These are phyloP conservation scores for Forbesichthys papilliferus DNA, from an alignment of 2,113 vertebrate species.

Conservation along the genomic window DNA sequence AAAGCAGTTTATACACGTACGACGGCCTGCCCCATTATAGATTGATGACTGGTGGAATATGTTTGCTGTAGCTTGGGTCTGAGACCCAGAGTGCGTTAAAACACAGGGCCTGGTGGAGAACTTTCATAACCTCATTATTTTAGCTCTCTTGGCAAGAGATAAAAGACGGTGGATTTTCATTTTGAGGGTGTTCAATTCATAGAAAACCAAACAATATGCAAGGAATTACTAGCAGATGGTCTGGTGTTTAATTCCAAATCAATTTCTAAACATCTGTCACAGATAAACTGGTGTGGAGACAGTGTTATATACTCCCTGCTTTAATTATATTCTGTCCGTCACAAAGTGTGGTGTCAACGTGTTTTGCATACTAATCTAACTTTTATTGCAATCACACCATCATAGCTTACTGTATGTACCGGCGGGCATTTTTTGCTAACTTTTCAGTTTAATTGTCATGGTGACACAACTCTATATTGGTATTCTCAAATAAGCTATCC, in stretches of 20 bases:
- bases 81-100: conserved; percentile 39
- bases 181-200: conserved; percentile 61
- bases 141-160: conserved; percentile 66
- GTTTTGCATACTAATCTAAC: neutral
- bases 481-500: no score
- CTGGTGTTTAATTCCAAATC: conserved; percentile 57
- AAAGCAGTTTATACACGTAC: conserved; percentile 21
- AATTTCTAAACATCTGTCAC: conserved; percentile 69
- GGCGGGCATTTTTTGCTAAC: neutral
- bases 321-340: conserved; percentile 27
- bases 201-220: conserved; percentile 65
- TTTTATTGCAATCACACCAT: neutral
- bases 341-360: conserved; percentile 10
- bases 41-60: conserved; percentile 38
- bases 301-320: conserved; percentile 1
- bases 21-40: neutral
- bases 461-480: no score
- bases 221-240: conserved; percentile 71
- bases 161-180: conserved; percentile 62
- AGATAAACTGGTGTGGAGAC: conserved; percentile 34
- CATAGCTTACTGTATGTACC: neutral
- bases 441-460: neutral
- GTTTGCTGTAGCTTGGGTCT: conserved; percentile 44
- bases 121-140: conserved; percentile 67
- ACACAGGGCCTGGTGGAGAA: conserved; percentile 47